Evolutionary conservation across 2,888 invertebrate genomes (phyloP), one percentile per base, ranked within the genome.

Genomic region (Sesia apiformis): DNA sequence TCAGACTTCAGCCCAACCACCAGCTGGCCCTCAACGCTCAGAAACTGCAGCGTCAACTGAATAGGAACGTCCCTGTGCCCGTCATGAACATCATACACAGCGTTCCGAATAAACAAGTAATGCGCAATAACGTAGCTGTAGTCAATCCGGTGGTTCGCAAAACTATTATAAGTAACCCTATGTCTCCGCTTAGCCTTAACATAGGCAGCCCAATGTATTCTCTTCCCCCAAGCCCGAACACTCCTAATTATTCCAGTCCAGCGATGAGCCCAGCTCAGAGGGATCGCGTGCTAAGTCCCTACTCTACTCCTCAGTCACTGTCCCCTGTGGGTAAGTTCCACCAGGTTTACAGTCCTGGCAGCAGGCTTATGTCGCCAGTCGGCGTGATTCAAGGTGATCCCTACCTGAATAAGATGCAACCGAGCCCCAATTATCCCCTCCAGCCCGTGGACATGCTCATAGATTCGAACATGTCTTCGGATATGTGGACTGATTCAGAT

Each of bases 361-460:
- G 64, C 55, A 77, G 74, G 55, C 59, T 81, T 3, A 56, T 80
- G 39, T 84, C 87, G 0, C 84, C 86, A 0, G 65, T 64, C 2
- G 72, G 75, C 0, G 65, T 78, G 5, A 65, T 87, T 41, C 77
- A 85, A 51, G 78, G 80, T 4, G 89, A 89, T 56, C 88, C 89
- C 0, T 89, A 86, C 61, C 61, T 89, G 51, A 83, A 75, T 54
- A 87, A 84, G 61, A 85, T 86, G 84, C 86, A 84, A 58, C 63
- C 77, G 1, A 88, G 88, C 59, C 88, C 88, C 3, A 69, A 67
- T 3, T 80, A 76, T 59, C 59, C 72, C 38, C 67, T 78, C 4
- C 79, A 80, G 46, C 64, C 74, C 0, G 64, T 69, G 5, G 83
- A 84, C n/a, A 63, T 83, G 41, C 66, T 83, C 5, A 61, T 86